These are phyloP conservation scores for Myotis lucifugus DNA, from an alignment of 2,113 vertebrate species.

Conservation along the genomic window DNA sequence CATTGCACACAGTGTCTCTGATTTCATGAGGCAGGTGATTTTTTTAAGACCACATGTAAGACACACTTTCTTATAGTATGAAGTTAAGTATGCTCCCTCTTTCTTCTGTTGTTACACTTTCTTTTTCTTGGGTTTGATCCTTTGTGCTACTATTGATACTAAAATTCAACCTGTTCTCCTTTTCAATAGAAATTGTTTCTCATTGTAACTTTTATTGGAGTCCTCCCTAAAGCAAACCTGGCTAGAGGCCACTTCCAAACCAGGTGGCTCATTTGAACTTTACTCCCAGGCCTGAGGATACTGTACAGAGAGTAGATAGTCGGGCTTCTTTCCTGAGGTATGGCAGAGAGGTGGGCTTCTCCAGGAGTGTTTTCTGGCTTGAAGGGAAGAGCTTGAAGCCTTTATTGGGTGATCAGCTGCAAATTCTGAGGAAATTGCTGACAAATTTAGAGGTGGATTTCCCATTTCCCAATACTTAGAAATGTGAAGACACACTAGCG, in stretches of 20 bases:
- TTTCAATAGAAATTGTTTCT: conserved; percentile 28
- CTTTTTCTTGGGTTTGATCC: background rate
- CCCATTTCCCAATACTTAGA: background rate
- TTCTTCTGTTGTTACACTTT: background rate
- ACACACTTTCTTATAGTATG: background rate
- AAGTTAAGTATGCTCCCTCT: background rate
- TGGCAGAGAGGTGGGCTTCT: background rate
- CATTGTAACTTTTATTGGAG: background rate
- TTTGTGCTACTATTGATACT: background rate
- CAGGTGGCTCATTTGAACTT: background rate
- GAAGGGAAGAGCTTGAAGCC: background rate
- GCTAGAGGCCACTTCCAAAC: background rate
- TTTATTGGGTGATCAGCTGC: background rate
- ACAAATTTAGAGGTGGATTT: conserved; percentile 26
- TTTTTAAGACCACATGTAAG: background rate
- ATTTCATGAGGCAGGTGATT: background rate
- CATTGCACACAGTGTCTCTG: background rate
- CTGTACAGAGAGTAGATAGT: background rate
- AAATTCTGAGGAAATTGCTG: background rate
- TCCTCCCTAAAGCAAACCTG: background rate
- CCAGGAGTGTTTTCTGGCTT: background rate
- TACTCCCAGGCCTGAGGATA: background rate
- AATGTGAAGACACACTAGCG: background rate
- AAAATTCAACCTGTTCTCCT: conserved; percentile 8
- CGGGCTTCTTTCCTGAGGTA: background rate